A percentile compares a stretch with the other conserved stretches of the same genome.
These are phyloP conservation scores for Artemia franciscana DNA, from an alignment of 1,140 invertebrate genomes.

Conservation along the genomic window DNA sequence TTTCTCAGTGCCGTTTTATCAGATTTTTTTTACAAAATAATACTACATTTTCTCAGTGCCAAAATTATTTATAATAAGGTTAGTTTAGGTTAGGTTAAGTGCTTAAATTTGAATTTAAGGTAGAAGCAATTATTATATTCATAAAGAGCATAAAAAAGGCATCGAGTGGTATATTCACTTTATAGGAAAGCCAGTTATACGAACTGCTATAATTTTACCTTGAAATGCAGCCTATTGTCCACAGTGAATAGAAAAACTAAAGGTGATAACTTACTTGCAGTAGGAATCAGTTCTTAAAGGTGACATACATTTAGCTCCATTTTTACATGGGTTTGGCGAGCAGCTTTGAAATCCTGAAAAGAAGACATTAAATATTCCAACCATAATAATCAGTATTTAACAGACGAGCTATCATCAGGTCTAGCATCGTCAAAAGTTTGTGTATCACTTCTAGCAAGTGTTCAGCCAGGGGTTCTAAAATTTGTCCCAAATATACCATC, in stretches of 20 bases:
- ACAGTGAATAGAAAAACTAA: not conserved
- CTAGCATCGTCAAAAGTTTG: too few relatives aligned
- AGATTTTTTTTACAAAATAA: too few relatives aligned
- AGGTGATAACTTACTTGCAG: conserved; percentile 62
- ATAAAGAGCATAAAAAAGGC: not conserved
- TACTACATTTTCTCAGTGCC: too few relatives aligned
- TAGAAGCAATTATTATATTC: not conserved
- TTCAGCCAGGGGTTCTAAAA: too few relatives aligned
- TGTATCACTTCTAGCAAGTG: too few relatives aligned
- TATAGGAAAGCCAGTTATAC: not conserved
- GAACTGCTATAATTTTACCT: not conserved
- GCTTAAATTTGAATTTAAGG: not conserved
- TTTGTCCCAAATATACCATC: too few relatives aligned
- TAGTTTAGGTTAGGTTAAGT: not conserved
- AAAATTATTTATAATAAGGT: too few relatives aligned
- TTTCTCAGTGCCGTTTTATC: too few relatives aligned
- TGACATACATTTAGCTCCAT: conserved; percentile 47
- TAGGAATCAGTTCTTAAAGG: conserved; percentile 39
- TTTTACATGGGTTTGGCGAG: conserved; percentile 61
- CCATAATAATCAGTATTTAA: too few relatives aligned
- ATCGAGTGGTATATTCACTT: not conserved
- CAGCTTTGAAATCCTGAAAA: conserved; percentile 60
- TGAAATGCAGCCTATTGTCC: not conserved
- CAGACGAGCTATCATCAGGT: too few relatives aligned
- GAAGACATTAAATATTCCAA: conserved; percentile 16